These are phyloP conservation scores for Nothocercus nigrocapillus DNA, from an alignment of 2,113 vertebrate species.

Conservation along the genomic window DNA sequence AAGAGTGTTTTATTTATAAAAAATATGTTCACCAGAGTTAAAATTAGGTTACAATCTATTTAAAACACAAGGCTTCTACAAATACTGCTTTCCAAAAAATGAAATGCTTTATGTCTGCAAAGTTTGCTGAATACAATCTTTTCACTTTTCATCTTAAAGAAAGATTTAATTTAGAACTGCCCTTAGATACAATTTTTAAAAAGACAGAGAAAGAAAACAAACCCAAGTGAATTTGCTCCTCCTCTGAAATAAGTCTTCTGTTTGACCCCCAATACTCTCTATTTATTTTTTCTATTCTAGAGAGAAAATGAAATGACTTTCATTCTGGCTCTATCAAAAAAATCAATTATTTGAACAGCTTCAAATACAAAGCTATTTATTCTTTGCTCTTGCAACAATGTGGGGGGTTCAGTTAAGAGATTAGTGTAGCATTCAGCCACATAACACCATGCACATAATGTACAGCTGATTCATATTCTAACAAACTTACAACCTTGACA, in stretches of 20 bases:
- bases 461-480: neutral
- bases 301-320: constrained; percentile 6
- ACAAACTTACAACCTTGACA: neutral
- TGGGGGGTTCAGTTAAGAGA: neutral
- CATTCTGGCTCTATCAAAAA: constrained; percentile 10
- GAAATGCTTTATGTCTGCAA: neutral
- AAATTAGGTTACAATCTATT: neutral
- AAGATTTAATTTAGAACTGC: neutral
- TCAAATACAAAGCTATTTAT: neutral
- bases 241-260: neutral
- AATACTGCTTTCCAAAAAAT: neutral
- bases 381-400: neutral
- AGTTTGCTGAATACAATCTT: neutral
- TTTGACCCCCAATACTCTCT: neutral
- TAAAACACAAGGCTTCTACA: neutral
- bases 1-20: neutral
- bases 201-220: neutral
- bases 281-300: neutral
- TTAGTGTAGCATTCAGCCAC: neutral
- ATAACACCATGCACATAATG: neutral
- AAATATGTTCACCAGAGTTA: neutral
- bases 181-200: neutral
- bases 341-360: constrained; percentile 32
- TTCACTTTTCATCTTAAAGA: neutral
- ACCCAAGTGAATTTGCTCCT: neutral